Base-by-base conservation (phyloP, 2,113 vertebrate genomes). In the Neoarius graeffei region DNA sequence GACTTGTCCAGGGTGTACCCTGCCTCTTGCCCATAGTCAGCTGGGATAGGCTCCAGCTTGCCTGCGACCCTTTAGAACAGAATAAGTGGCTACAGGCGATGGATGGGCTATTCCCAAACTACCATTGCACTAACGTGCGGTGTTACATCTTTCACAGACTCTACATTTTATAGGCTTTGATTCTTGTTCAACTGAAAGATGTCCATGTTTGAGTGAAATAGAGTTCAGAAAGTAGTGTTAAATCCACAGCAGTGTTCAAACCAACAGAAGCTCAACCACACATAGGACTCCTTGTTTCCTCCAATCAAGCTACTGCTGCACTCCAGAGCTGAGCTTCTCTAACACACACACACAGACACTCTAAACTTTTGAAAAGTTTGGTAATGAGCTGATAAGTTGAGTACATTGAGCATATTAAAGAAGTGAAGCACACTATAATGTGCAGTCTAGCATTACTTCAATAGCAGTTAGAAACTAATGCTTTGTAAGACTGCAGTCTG, bases 381-480 rank as follows among this genome's bases (percentile, higher is more conserved):
- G 30, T 62, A 82, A 82, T 82, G 20, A 82, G 80, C 19, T 42
- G 19, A 48, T 82, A 48, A 35, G 30, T 42, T 62, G 57, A 82
- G 57, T 48, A 82, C 35, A 48, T 4, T 42, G 59, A 62, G 35
- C 62, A 19, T 60, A 42, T 62, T 82, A 62, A 82, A 62, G 80
- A 7, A 60, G 30, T 2, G 57, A 81, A 81, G 57, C 30, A 60
- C 13, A 52, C 83, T 71, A 84, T 71, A 71, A 57, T 73, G 83
- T 73, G 27, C 27, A 73, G 10, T 82, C 19, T 60, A 25, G 57
- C 80, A 82, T 82, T 62, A 62, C 57, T 20, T 62, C 57, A 82
- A 10, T 7, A 48, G 35, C 57, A 82, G n/a, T 81, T 81, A 59
- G 57, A 11, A 62, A 82, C 27, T 82, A 82, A 82, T 48, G 80